These are phyloP conservation scores for Tryphoninae sp. DNA, from an alignment of 2,888 invertebrate genomes.

Conservation along the genomic window DNA sequence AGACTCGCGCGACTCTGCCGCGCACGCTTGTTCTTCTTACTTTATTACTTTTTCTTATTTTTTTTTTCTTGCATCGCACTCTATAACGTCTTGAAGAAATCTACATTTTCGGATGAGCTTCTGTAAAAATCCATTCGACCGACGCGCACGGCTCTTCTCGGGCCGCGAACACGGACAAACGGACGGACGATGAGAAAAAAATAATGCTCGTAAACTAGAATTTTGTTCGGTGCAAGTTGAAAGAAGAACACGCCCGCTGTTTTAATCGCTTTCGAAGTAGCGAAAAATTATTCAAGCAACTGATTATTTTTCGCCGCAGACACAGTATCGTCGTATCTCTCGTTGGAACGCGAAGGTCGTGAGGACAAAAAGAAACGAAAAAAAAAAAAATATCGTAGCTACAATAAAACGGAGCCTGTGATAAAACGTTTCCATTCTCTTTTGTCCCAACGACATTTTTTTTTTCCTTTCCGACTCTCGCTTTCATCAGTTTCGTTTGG, in stretches of 20 bases:
- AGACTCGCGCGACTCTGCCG: constrained; percentile 27
- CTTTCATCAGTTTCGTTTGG: constrained; percentile 27
- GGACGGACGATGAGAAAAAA: constrained; percentile 3
- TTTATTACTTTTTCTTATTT: constrained; percentile 5
- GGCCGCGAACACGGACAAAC: background rate
- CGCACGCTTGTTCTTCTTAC: constrained; percentile 51
- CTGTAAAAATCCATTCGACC: constrained; percentile 53
- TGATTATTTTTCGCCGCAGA: constrained; percentile 14
- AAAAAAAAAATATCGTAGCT: background rate
- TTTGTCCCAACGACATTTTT: constrained; percentile 1
- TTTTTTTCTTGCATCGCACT: constrained; percentile 34
- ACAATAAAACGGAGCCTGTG: constrained; percentile 1
- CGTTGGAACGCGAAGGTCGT: constrained; percentile 1
- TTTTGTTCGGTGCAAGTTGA: background rate
- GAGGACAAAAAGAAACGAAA: background rate
- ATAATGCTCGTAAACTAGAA: constrained; percentile 2
- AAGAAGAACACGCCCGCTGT: background rate
- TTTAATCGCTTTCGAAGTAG: constrained; percentile 7
- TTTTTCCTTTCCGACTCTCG: constrained; percentile 29
- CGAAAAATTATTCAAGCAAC: background rate
- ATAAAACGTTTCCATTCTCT: constrained; percentile 6
- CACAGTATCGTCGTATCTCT: background rate
- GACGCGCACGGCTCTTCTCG: background rate
- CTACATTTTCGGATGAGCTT: constrained; percentile 65
- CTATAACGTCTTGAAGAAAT: constrained; percentile 40